Evolutionary conservation across 2,113 vertebrate species (phyloP).

Genomic region (Sapajus apella): DNA sequence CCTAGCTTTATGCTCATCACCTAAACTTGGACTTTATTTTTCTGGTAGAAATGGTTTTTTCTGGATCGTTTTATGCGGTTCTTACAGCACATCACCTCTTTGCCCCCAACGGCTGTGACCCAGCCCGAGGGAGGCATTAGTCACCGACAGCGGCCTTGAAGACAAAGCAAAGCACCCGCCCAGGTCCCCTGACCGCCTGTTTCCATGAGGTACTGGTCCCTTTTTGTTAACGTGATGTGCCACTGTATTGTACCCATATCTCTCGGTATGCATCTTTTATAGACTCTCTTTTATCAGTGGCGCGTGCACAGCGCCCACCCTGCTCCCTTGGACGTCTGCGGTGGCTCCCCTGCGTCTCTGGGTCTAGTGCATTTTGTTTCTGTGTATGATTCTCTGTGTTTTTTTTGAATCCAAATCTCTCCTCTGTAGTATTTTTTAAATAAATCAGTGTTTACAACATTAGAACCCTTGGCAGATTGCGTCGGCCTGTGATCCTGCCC

Average conservation of each 20-base stretch:
- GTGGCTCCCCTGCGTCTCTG: conserved; percentile 71
- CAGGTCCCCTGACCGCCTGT: background rate
- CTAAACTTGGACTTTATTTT: conserved; percentile 62
- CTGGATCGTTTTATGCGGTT: conserved; percentile 52
- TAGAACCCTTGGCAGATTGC: background rate
- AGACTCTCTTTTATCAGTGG: conserved; percentile 81
- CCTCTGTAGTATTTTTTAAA: conserved; percentile 87
- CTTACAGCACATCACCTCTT: conserved; percentile 65
- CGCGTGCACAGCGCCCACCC: conserved; percentile 82
- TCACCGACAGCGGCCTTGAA: conserved; percentile 80
- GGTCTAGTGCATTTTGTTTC: conserved; percentile 83
- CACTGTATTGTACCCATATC: conserved; percentile 86
- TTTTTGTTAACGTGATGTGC: conserved; percentile 79
- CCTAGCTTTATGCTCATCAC: conserved; percentile 42
- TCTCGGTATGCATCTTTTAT: conserved; percentile 85
- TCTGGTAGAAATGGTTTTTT: conserved; percentile 65
- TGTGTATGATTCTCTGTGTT: conserved; percentile 73
- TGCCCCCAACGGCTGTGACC: conserved; percentile 66
- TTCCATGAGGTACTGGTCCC: conserved; percentile 79
- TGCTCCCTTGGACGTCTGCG: conserved; percentile 74
- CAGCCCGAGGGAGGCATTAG: conserved; percentile 49
- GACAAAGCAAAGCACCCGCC: conserved; percentile 45
- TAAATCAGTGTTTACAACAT: conserved; percentile 85
- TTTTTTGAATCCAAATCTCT: conserved; percentile 82
- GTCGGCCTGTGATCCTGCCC: background rate